Evolutionary conservation across 2,797 vertebrate species (phyloP), one percentile per base, ranked within the genome.

Genomic region (Tangara arthus): DNA sequence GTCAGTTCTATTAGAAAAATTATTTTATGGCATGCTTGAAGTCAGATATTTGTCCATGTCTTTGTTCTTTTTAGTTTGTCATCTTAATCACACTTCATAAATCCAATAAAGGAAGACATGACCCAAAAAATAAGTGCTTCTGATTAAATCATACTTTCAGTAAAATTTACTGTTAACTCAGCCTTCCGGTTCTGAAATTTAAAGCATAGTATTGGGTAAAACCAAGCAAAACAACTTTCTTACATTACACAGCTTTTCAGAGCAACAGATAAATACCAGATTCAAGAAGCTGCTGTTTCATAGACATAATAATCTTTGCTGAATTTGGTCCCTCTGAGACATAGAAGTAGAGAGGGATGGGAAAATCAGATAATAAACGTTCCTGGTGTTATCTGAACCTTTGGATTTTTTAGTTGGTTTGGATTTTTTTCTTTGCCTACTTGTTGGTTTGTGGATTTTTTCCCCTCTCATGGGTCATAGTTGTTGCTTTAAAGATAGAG

Each of bases 1-100:
- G 87, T 82, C 92, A 83, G 81, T 89, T 89, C 65, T 89, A 49
- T 71, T 92, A 80, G 28, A 59, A 93, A 93, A 93, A 91, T 81
- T 75, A 89, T 78, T 94, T 89, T 89, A 78, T 81, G 59, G 50
- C 55, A 34, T 13, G 17, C 21, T 81, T 83, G 73, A 93, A 91
- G 35, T 81, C 37, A 76, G 52, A 47, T 85, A 57, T 89, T 93
- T 87, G 70, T 59, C 55, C 80, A 69, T 73, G 60, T 72, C 50
- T 79, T 46, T 91, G 53, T 78, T 85, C 68, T 71, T 37, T 87
- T 87, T 50, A 28, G 12, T 90, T 89, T 87, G 26, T 82, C 65
- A 32, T 71, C 55, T 84, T 82, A 90, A 87, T 94, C 60, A 65
- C 26, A 52, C 19, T 85, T 82, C 46, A 68, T 75, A 85, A 87